Percentiles rank a stretch among this genome's conserved stretches.
These are phyloP conservation scores for Elaphurus davidianus DNA, from an alignment of 2,113 vertebrate genomes.

Conservation along the genomic window DNA sequence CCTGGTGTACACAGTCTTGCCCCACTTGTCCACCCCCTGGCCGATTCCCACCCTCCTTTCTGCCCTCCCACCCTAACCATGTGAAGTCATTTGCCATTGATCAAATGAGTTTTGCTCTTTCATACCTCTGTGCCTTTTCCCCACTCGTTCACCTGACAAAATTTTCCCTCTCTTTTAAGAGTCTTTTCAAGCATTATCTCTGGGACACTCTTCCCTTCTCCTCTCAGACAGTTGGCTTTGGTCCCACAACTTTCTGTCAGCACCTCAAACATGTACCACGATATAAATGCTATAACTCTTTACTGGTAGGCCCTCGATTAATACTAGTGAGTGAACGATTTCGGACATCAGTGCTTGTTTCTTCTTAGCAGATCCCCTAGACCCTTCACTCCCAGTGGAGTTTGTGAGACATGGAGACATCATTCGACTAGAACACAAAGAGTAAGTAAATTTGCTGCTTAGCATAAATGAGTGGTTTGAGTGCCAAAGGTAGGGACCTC, in stretches of 20 bases:
- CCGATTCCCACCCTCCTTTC: neutral
- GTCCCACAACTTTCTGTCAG: neutral
- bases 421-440: slow-evolving; percentile 90
- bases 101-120: slow-evolving; percentile 8
- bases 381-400: slow-evolving; percentile 84
- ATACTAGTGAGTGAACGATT: neutral
- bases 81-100: neutral
- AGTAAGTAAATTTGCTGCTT: slow-evolving; percentile 81
- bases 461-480: neutral
- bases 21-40: neutral
- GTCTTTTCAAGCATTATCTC: neutral
- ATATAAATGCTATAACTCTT: neutral
- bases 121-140: neutral
- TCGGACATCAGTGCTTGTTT: slow-evolving; percentile 7
- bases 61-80: neutral
- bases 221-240: neutral
- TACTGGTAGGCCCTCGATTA: neutral
- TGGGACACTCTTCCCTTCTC: neutral
- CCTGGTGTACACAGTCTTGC: neutral
- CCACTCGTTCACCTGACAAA: neutral
- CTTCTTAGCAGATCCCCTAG: slow-evolving; percentile 78
- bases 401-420: slow-evolving; percentile 91
- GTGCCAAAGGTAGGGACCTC: neutral
- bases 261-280: neutral
- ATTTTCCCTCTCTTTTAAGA: neutral